Evolutionary conservation across 2,797 vertebrate species (phyloP).

Genomic region (Hippocampus kuda): DNA sequence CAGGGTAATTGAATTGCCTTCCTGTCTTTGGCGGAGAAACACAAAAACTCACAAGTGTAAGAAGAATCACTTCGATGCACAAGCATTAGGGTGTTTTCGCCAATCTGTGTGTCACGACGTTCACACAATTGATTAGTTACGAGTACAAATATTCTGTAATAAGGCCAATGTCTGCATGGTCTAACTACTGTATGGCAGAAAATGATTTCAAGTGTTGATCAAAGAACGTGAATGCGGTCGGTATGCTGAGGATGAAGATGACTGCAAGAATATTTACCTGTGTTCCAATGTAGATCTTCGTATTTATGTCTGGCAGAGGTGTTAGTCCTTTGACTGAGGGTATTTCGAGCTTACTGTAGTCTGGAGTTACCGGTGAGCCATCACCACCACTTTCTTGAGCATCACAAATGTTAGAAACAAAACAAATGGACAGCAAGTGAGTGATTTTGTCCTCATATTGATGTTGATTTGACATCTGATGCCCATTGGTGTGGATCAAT

Average conservation of each 20-base stretch:
- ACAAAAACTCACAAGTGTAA: too few relatives aligned
- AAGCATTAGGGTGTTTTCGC: too few relatives aligned
- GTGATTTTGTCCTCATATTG: too few relatives aligned
- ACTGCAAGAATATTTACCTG: conserved; percentile 61
- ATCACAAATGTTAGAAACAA: background rate
- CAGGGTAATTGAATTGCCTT: too few relatives aligned
- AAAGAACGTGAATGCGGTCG: background rate
- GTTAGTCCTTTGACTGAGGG: conserved; percentile 56
- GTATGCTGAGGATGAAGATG: background rate
- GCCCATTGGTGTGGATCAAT: too few relatives aligned
- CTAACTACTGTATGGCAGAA: background rate
- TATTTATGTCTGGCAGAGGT: conserved; percentile 66
- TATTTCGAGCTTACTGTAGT: conserved; percentile 56
- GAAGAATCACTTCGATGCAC: too few relatives aligned
- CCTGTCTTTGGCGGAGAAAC: too few relatives aligned
- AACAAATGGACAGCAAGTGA: background rate
- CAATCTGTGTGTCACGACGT: too few relatives aligned
- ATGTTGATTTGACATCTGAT: too few relatives aligned
- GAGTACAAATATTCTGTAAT: too few relatives aligned
- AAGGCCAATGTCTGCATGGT: background rate
- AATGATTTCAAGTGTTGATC: too few relatives aligned
- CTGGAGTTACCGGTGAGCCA: conserved; percentile 24
- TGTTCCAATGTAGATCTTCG: conserved; percentile 76
- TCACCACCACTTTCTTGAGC: conserved; percentile 49
- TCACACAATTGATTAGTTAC: too few relatives aligned